Base-by-base conservation (phyloP, 1,140 invertebrate genomes). In the Musca domestica region DNA sequence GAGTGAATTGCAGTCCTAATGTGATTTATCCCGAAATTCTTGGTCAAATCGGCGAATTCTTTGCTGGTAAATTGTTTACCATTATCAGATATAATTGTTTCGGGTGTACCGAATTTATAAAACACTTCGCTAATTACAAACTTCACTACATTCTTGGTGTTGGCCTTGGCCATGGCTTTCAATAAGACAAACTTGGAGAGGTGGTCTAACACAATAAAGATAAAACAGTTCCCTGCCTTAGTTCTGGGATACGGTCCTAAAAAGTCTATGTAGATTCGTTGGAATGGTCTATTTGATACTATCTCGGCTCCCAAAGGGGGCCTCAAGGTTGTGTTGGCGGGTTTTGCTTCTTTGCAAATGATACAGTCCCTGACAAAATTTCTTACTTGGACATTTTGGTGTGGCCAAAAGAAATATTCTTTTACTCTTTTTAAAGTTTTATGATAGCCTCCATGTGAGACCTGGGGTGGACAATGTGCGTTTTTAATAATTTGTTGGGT, bases 1-100 rank as follows among this genome's bases (percentile, higher is more conserved):
- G n/a, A n/a, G n/a, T n/a, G n/a, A n/a, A n/a, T n/a, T n/a, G n/a
- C n/a, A n/a, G n/a, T n/a, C n/a, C n/a, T n/a, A n/a, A n/a, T n/a
- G 41, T 64, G 63, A 10, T 64, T 64, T 4, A 47, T 30, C 25
- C 63, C 27, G 12, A 12, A 23, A n/a, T 61, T 27, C 4, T 27
- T 30, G 6, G 20, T 17, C 9, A 64, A 12, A 46, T 64, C 15
- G 5, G 14, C 41, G 46, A 64, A 47, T 23, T 64, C 12, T 19
- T 46, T 34, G 5, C 14, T 17, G 19, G 6, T 64, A 19, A 64
- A 64, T 25, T 64, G 63, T 64, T 47, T 64, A 6, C 27, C 63
- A 25, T 64, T 64, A 12, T 64, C 63, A 5, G 27, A 46, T 4
- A 46, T 5, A 15, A 64, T 64, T 10, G 10, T 64, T 25, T 64